Evolutionary conservation across 2,888 invertebrate species (phyloP), one percentile per base, ranked within the genome.

Genomic region (Troides oblongomaculatus): DNA sequence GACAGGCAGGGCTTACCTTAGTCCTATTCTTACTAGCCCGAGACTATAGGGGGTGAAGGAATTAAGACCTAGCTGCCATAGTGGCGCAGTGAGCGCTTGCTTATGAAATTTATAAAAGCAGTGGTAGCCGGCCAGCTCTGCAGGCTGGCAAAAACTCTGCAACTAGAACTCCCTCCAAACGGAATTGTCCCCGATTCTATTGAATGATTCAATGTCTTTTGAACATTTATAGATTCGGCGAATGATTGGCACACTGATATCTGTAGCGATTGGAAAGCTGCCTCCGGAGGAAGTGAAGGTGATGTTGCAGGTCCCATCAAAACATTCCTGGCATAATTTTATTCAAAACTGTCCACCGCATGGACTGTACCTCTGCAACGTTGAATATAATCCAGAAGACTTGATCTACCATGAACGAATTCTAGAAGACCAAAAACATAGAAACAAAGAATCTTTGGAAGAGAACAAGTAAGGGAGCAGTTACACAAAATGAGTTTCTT

Each of bases 281-380:
- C 92, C 93, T 50, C 88, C 94, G 61, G 93, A 93, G 75, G 95
- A 96, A 78, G 91, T 97, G 70, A 94, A 94, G 82, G 93, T 94
- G 77, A 96, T 97, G 96, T 91, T 97, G 68, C 95, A 96, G 81
- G 93, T 96, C 60, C 97, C 97, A 0, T 95, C 95, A 0, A 94
- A 94, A 77, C 82, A 94, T 65, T 95, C 94, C 68, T 97, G 97
- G 97, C 74, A 88, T 23, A 79, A 78, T 64, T 85, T 90, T 75
- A 82, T 87, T 30, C 84, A 93, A 30, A 85, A 86, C 46, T 92
- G 93, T 8, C 95, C 96, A 0, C 93, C 96, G 0, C 87, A 93
- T 78, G 97, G 96, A 2, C 93, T 97, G 18, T 97, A 96, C 82
- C 93, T 97, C 36, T 93, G 94, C 72, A 91, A 95, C 77, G 94